Conservation (phyloP, 2,113 vertebrate genomes). For the Callithrix jacchus region DNA sequence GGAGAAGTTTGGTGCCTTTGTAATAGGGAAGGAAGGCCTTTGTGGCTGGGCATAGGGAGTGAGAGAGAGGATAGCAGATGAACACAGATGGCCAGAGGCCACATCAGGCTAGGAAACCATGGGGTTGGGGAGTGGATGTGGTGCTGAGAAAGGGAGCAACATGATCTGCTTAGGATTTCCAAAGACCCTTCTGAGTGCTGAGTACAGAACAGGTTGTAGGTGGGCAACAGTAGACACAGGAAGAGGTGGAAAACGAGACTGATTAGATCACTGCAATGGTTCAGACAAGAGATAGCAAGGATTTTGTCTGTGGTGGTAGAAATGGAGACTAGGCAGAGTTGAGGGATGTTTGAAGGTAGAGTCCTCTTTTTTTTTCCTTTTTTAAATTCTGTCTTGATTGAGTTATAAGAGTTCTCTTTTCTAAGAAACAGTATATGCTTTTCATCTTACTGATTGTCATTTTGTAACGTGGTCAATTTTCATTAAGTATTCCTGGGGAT, state of each 20-base stretch:
- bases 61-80: background rate
- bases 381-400: too few species aligned
- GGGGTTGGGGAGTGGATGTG: background rate
- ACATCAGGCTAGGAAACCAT: background rate
- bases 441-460: background rate
- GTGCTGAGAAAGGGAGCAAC: background rate
- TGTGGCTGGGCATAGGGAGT: background rate
- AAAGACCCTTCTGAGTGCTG: background rate
- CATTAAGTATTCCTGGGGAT: background rate
- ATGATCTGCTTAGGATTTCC: background rate
- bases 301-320: background rate
- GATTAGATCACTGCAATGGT: background rate
- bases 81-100: background rate
- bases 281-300: background rate
- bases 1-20: background rate
- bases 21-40: background rate
- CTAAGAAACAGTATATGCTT: background rate
- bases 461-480: background rate
- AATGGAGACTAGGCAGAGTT: background rate
- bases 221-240: background rate
- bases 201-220: background rate
- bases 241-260: too few species aligned
- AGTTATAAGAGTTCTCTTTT: background rate
- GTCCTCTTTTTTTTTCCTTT: background rate
- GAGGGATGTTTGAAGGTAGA: background rate